Evolutionary conservation across 2,797 vertebrate genomes (phyloP).

Genomic region (Xiphophorus birchmanni): DNA sequence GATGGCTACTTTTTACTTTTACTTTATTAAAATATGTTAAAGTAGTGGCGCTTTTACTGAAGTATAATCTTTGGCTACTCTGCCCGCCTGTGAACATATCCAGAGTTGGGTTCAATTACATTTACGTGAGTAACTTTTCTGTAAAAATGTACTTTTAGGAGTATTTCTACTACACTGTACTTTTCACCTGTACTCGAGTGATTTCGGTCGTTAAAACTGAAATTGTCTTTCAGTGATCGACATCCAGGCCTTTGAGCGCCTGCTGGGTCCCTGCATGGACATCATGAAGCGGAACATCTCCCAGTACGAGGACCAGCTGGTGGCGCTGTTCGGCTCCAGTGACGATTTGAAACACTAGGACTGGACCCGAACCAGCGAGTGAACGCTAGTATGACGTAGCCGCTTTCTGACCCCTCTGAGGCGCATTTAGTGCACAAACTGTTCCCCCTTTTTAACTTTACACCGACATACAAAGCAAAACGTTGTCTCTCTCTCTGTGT

Average conservation of each 20-base stretch:
- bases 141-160: too few relatives aligned
- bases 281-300: conserved; percentile 98
- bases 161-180: too few relatives aligned
- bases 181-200: too few relatives aligned
- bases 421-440: not conserved
- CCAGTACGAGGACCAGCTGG: conserved; percentile 92
- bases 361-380: not conserved
- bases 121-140: too few relatives aligned
- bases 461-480: not conserved
- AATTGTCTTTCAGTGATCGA: conserved; percentile 87
- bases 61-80: too few relatives aligned
- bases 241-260: conserved; percentile 93
- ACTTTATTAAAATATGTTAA: too few relatives aligned
- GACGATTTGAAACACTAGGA: conserved; percentile 83
- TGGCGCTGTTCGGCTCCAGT: conserved; percentile 92
- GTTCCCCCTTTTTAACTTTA: not conserved
- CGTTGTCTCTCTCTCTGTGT: not conserved
- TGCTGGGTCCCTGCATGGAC: conserved; percentile 95
- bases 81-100: too few relatives aligned
- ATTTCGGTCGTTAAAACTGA: too few relatives aligned
- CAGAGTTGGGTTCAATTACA: too few relatives aligned
- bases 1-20: too few relatives aligned
- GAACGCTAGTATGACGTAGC: conserved; percentile 2
- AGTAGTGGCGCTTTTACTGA: too few relatives aligned
- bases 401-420: not conserved